Conservation (phyloP, 1,140 invertebrate genomes). For the Heliconius congener region DNA sequence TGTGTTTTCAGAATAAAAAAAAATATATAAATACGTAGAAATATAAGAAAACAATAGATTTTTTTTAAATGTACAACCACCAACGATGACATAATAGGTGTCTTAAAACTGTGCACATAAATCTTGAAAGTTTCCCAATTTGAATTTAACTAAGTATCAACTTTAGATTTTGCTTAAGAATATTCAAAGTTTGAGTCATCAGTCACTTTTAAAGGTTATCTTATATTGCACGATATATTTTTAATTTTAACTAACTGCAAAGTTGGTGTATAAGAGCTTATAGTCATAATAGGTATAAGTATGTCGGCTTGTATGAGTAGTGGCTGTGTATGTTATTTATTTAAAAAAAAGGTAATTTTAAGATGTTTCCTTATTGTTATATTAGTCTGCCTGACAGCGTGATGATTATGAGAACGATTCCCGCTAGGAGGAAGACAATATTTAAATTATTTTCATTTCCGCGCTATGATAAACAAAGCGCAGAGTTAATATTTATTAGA, state of each 20-base stretch:
- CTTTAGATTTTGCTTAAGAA: constrained; percentile 62
- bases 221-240: not conserved
- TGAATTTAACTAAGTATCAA: constrained; percentile 71
- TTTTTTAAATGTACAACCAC: constrained; percentile 48
- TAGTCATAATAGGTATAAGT: too few relatives aligned
- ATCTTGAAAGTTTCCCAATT: constrained; percentile 74
- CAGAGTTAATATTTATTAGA: too few relatives aligned
- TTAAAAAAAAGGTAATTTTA: too few relatives aligned
- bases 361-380: too few relatives aligned
- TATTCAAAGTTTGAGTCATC: constrained; percentile 46
- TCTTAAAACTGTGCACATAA: constrained; percentile 71
- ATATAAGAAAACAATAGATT: not conserved
- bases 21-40: not conserved
- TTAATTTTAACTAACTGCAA: not conserved
- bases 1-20: not conserved
- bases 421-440: too few relatives aligned
- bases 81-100: constrained; percentile 62
- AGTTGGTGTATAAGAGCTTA: too few relatives aligned
- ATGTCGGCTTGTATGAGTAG: too few relatives aligned
- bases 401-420: too few relatives aligned
- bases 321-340: too few relatives aligned
- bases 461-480: too few relatives aligned
- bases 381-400: too few relatives aligned
- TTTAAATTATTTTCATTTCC: too few relatives aligned
- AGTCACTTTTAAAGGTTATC: constrained; percentile 27